Conservation (phyloP, 2,888 invertebrate genomes). For the Trichogramma evanescens region DNA sequence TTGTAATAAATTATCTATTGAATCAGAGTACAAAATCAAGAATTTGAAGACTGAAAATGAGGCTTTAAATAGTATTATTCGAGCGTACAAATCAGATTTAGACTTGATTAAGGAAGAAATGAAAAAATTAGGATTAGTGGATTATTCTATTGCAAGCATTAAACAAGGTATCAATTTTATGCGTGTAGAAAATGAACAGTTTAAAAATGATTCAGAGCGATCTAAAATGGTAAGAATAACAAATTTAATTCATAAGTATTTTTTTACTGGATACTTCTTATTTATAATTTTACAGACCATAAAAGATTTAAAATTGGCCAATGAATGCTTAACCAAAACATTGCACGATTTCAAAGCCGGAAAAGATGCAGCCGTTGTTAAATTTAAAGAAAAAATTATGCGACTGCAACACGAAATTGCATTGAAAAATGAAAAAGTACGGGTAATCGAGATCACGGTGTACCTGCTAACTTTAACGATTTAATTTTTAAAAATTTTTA, state of each 20-base stretch:
- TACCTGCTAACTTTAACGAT: not conserved
- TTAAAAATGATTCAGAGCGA: conserved; percentile 1
- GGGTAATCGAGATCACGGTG: not conserved
- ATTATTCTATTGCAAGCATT: conserved; percentile 13
- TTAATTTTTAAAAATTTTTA: not conserved
- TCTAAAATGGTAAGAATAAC: conserved; percentile 9
- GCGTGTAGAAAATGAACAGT: conserved; percentile 23
- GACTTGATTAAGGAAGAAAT: conserved; percentile 33
- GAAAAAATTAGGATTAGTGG: conserved; percentile 17
- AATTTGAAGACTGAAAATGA: conserved; percentile 26
- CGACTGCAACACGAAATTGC: not conserved
- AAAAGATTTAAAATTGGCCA: conserved; percentile 18
- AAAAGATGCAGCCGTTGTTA: conserved; percentile 1
- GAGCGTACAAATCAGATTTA: conserved; percentile 30
- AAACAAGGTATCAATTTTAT: conserved; percentile 25
- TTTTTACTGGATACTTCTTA: too few species aligned
- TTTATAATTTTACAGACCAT: conserved; percentile 16
- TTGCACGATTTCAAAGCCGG: conserved; percentile 16
- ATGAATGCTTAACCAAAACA: conserved; percentile 21
- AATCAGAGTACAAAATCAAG: conserved; percentile 17
- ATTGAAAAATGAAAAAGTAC: not conserved
- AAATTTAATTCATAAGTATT: too few species aligned
- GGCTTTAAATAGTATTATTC: conserved; percentile 30
- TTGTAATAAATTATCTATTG: not conserved
- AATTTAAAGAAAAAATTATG: not conserved